Evolutionary conservation across 2,113 vertebrate species (phyloP).

Genomic region (Pipra filicauda): DNA sequence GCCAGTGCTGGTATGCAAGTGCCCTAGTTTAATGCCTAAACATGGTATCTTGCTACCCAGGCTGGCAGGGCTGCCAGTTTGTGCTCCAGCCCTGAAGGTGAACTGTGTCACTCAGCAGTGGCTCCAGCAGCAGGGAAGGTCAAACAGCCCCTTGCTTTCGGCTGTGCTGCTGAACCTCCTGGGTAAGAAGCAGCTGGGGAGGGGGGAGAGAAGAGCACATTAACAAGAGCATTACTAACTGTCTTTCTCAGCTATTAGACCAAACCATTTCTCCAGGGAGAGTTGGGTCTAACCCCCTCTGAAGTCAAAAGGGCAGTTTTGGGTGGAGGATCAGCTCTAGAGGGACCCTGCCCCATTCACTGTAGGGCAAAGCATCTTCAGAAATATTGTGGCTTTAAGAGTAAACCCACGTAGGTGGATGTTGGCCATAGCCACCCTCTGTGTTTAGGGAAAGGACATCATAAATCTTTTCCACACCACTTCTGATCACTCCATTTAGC

Average conservation of each 20-base stretch:
- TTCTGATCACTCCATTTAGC: background rate
- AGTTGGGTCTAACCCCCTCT: background rate
- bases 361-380: background rate
- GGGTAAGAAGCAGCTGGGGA: background rate
- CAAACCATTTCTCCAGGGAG: background rate
- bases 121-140: constrained; percentile 5
- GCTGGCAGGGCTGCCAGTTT: constrained; percentile 51
- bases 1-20: constrained; percentile 62
- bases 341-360: background rate
- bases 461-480: background rate
- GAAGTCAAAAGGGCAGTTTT: background rate
- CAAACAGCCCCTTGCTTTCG: background rate
- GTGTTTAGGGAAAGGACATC: background rate
- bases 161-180: background rate
- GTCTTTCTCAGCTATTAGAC: background rate
- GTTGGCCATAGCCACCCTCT: background rate
- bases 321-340: background rate
- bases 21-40: constrained; percentile 57
- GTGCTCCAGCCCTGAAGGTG: constrained; percentile 55
- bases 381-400: background rate
- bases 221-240: background rate
- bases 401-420: background rate
- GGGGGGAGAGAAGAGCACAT: background rate
- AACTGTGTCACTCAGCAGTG: constrained; percentile 30
- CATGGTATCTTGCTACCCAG: constrained; percentile 61